Base-by-base conservation (phyloP, 2,797 vertebrate genomes). In the Echiichthys vipera region DNA sequence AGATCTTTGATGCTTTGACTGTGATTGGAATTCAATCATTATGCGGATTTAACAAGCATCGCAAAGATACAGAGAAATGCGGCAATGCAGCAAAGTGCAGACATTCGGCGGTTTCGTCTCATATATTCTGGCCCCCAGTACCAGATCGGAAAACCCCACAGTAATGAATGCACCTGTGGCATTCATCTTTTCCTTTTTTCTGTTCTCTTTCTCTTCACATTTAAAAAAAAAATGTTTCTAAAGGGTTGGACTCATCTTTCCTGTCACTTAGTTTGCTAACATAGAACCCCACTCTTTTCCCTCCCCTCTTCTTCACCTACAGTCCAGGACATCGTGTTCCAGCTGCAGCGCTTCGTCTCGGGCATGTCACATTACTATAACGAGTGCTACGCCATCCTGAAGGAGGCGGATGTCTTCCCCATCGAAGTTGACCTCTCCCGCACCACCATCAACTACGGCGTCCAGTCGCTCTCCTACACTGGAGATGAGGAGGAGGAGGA, bases 321-420 rank as follows among this genome's bases (percentile, higher is more conserved):
- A 99, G 98, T 99, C 81, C 98, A 99, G 72, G 98, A 99, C 93
- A 99, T 99, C 0, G 97, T 99, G 88, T 99, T 99, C 94, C 98
- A 99, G 95, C 96, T 99, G 55, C 98, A 99, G 88, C 96, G 98
- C 78, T 98, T 99, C 20, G 98, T 99, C 71, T 99, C 97, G 0
- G 97, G 97, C 0, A 98, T 99, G 97, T 99, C 98, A 0, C 96
- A 93, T 65, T 99, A 99, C 93, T 98, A 99, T 0, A 96, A 97
- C 0, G 96, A 99, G 84, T 99, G 98, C 92, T 99, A 98, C 0
- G 95, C 94, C 0, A 95, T 98, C 42, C 94, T 99, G 80, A 97
- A 97, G 25, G 96, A 96, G 0, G 97, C 98, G 0, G 98, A 99
- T 2, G 97, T 99, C 66, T 99, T 99, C 89, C 98, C 98, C 87